Conservation (phyloP, 1,140 invertebrate genomes). For the Drosophila carrolli region DNA sequence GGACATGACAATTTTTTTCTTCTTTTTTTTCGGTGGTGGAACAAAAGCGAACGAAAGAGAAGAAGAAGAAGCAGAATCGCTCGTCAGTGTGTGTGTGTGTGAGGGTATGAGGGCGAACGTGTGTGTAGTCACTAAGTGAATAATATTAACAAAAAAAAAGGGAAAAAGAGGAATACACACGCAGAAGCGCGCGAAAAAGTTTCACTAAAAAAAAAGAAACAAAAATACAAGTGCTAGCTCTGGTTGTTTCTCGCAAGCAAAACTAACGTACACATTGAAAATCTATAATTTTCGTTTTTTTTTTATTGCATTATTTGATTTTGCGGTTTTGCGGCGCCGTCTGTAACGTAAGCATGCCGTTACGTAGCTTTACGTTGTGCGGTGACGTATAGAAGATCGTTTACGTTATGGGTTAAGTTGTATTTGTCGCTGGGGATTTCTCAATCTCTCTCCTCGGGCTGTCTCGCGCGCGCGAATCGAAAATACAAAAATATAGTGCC, state of each 20-base stretch:
- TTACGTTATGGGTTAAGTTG: conserved; percentile 36
- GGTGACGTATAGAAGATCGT: conserved; percentile 9
- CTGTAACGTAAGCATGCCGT: conserved; percentile 18
- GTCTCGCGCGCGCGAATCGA: conserved; percentile 23
- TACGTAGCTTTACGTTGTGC: conserved; percentile 5
- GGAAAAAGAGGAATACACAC: conserved; percentile 40
- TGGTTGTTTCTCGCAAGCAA: neutral
- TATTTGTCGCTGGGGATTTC: conserved; percentile 20
- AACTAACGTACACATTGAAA: neutral
- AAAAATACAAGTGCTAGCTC: neutral
- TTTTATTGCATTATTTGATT: conserved; percentile 32
- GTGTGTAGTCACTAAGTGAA: conserved; percentile 47
- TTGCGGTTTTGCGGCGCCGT: conserved; percentile 40
- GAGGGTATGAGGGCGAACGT: conserved; percentile 26
- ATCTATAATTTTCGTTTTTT: conserved; percentile 23
- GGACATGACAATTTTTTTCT: conserved; percentile 76
- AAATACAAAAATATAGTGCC: conserved; percentile 17
- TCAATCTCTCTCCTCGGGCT: neutral
- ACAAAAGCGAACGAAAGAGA: conserved; percentile 61
- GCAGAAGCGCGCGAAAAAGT: conserved; percentile 41
- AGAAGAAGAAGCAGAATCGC: conserved; percentile 70
- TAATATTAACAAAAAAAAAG: conserved; percentile 50
- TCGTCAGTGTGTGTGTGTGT: conserved; percentile 53
- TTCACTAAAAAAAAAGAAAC: conserved; percentile 7
- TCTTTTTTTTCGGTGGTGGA: conserved; percentile 73